Conservation (phyloP, 2,888 invertebrate species). For the Acanthopleura granulata region DNA sequence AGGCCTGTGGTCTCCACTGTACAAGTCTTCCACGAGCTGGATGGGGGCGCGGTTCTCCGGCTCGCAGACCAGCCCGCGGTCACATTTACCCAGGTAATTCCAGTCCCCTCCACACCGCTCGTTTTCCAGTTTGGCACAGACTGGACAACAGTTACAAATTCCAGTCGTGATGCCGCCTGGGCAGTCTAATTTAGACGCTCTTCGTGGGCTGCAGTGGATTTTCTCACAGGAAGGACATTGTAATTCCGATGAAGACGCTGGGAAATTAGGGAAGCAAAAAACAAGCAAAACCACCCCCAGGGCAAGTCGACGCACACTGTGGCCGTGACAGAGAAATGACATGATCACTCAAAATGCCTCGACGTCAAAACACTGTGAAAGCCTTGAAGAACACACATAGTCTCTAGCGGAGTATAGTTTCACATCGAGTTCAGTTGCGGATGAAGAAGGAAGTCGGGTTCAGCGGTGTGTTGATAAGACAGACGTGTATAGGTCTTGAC, state of each 20-base stretch:
- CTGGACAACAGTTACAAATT: constrained; percentile 67
- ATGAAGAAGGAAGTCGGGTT: no score
- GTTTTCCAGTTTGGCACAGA: constrained; percentile 64
- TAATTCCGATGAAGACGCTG: constrained; percentile 29
- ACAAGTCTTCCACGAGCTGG: not conserved
- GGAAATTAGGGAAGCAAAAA: no score
- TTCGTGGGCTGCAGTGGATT: constrained; percentile 61
- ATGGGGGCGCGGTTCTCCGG: constrained; percentile 20
- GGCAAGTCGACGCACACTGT: no score
- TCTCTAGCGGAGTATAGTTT: no score
- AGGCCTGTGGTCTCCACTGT: constrained; percentile 29
- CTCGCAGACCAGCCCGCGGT: constrained; percentile 57
- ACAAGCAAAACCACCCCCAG: no score
- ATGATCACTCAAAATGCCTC: no score
- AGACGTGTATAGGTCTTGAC: no score
- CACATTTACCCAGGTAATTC: constrained; percentile 67
- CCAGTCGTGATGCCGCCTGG: constrained; percentile 63
- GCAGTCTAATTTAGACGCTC: constrained; percentile 54
- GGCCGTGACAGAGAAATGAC: no score
- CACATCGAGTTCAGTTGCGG: no score
- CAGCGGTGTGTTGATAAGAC: no score
- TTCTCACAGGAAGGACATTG: constrained; percentile 67
- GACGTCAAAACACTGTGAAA: no score
- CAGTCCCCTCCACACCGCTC: constrained; percentile 66
- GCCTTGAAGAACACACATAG: no score